Evolutionary conservation across 2,888 invertebrate species (phyloP).

Genomic region (Agrotis exclamationis): DNA sequence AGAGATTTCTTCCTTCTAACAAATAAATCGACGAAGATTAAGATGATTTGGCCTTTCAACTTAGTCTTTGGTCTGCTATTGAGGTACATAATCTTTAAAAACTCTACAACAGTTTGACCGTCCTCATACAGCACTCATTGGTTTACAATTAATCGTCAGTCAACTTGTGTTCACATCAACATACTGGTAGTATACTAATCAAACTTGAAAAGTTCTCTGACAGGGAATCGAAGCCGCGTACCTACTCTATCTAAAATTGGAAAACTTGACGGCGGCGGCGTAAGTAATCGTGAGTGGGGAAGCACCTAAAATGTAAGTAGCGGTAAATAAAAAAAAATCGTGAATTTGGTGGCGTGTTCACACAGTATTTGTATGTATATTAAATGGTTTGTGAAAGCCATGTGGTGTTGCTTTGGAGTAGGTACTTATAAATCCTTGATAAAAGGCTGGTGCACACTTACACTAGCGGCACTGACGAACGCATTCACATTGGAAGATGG

Average conservation of each 20-base stretch:
- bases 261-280: constrained; percentile 17
- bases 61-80: no score
- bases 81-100: no score
- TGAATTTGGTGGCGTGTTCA: background rate
- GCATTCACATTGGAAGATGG: background rate
- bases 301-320: background rate
- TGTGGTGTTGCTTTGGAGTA: background rate
- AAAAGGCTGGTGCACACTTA: background rate
- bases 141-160: background rate
- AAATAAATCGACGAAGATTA: no score
- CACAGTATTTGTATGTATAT: background rate
- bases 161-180: background rate
- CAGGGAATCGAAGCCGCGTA: constrained; percentile 24
- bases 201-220: constrained; percentile 37
- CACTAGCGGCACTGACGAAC: background rate
- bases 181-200: constrained; percentile 13
- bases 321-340: background rate
- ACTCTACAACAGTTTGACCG: no score
- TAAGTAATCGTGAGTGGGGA: background rate
- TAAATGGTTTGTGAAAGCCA: background rate
- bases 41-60: no score
- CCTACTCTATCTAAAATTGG: constrained; percentile 29
- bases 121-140: no score
- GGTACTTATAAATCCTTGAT: background rate
- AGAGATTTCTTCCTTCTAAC: no score